phyloP scores from a whole-genome alignment of 1,140 invertebrate genomes.

The Oreohelix idahoensis region DNA sequence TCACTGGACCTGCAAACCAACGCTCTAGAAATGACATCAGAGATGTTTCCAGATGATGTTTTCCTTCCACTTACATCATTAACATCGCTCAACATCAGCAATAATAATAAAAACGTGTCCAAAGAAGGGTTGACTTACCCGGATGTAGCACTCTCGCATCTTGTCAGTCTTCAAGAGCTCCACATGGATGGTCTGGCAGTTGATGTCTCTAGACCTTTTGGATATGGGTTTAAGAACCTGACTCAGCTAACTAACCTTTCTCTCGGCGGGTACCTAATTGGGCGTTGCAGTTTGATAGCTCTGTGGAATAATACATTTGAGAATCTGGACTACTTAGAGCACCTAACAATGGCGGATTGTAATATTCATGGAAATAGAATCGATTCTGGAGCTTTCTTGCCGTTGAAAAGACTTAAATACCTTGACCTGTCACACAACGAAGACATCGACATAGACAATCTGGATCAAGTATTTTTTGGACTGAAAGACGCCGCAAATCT shows the following conservation, averaged over 20 bases:
- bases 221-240: not conserved
- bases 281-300: not conserved
- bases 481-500: not conserved
- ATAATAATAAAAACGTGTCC: not conserved
- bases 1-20: not conserved
- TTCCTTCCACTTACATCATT: not conserved
- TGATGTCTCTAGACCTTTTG: not conserved
- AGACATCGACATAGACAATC: conserved; percentile 7
- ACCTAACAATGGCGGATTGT: not conserved
- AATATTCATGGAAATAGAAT: not conserved
- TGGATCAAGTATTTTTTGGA: not conserved
- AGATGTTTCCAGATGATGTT: not conserved
- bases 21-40: not conserved
- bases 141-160: not conserved
- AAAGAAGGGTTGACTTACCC: not conserved
- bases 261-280: not conserved
- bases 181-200: not conserved
- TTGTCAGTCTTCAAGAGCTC: not conserved
- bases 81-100: not conserved
- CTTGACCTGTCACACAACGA: conserved; percentile 10
- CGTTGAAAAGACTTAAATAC: not conserved
- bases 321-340: not conserved
- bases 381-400: not conserved
- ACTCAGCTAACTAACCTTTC: not conserved
- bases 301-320: not conserved